These are phyloP conservation scores for Amphiduros pacificus DNA, from an alignment of 2,888 invertebrate genomes.

Conservation along the genomic window DNA sequence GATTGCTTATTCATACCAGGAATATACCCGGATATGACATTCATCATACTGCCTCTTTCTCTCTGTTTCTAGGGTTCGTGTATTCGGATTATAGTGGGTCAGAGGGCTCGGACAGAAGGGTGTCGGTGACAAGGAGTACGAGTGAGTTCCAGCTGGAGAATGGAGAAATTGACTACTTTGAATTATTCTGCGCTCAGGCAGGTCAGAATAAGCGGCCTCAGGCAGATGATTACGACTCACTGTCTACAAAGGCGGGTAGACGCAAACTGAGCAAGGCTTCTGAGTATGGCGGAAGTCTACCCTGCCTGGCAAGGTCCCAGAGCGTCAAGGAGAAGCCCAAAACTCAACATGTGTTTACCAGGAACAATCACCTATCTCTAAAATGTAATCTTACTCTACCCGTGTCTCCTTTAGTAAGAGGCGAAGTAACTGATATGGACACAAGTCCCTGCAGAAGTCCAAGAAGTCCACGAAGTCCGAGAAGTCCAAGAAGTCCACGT, in stretches of 20 bases:
- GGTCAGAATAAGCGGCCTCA: slow-evolving; percentile 5
- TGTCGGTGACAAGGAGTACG: slow-evolving; percentile 5
- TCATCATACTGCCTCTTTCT: too few species aligned
- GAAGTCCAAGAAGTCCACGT: background rate
- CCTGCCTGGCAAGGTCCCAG: slow-evolving; percentile 8
- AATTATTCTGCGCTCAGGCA: slow-evolving; percentile 21
- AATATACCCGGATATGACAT: too few species aligned
- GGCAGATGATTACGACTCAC: too few species aligned
- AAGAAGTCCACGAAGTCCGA: background rate
- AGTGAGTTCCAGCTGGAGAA: background rate
- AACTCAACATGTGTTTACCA: background rate
- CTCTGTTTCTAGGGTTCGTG: too few species aligned
- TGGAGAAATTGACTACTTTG: slow-evolving; percentile 8
- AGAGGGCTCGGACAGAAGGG: background rate
- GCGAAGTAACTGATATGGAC: background rate
- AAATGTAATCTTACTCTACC: slow-evolving; percentile 6
- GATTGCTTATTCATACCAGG: too few species aligned
- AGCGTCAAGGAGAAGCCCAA: background rate
- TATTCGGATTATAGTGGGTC: too few species aligned
- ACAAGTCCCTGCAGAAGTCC: too few species aligned
- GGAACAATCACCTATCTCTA: slow-evolving; percentile 1
- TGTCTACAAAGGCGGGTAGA: background rate
- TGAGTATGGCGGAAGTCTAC: slow-evolving; percentile 22
- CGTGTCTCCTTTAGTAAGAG: background rate
- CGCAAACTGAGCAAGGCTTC: slow-evolving; percentile 3